These are phyloP conservation scores for Spea bombifrons DNA, from an alignment of 2,113 vertebrate genomes.

Conservation along the genomic window DNA sequence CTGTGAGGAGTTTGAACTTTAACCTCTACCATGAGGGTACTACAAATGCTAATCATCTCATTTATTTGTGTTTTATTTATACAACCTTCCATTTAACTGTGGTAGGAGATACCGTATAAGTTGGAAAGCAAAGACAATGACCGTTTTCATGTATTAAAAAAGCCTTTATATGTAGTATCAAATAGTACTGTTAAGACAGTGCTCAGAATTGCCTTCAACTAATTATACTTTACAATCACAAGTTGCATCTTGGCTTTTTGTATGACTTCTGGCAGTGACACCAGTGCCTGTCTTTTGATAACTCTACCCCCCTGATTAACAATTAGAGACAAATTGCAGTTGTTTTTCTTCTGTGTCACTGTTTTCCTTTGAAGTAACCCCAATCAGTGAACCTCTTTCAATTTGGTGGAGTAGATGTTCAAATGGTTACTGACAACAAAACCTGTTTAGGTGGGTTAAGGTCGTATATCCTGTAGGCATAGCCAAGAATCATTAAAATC, in stretches of 20 bases:
- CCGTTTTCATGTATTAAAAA: background rate
- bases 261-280: constrained; percentile 6
- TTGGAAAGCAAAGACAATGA: background rate
- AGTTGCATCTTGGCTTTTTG: background rate
- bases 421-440: background rate
- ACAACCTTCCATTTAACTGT: background rate
- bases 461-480: background rate
- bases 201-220: background rate
- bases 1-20: background rate
- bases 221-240: constrained; percentile 10
- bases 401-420: background rate
- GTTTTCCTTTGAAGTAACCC: constrained; percentile 9
- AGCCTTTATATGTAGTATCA: background rate
- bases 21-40: background rate
- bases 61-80: constrained; percentile 1
- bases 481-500: too few species aligned
- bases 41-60: constrained; percentile 1
- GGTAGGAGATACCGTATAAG: background rate
- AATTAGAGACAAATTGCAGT: constrained; percentile 11
- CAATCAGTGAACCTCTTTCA: background rate
- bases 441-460: background rate
- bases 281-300: constrained; percentile 5
- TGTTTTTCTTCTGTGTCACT: background rate
- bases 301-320: constrained; percentile 3
- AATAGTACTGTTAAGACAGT: background rate